These are phyloP conservation scores for Caenorhabditis angaria DNA, from an alignment of 2,888 invertebrate species.

Conservation along the genomic window DNA sequence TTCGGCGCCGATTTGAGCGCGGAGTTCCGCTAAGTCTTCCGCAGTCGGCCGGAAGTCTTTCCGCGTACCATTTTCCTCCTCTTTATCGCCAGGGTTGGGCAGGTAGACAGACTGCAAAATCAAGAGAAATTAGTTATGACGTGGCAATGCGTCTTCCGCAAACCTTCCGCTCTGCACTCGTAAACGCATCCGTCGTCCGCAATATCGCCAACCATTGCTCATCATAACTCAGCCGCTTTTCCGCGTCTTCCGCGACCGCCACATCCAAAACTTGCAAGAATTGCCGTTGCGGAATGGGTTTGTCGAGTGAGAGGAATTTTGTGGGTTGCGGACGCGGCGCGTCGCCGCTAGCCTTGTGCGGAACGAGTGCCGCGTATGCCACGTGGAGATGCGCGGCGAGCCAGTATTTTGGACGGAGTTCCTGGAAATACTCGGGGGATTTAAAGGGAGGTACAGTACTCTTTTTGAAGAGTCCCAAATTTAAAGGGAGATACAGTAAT, in stretches of 20 bases:
- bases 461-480: too few relatives aligned
- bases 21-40: slow-evolving; percentile 77
- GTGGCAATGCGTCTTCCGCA: background rate
- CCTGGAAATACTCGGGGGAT: too few relatives aligned
- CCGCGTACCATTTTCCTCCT: slow-evolving; percentile 11
- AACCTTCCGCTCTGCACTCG: slow-evolving; percentile 30
- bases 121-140: background rate
- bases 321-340: slow-evolving; percentile 50
- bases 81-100: background rate
- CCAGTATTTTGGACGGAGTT: slow-evolving; percentile 88
- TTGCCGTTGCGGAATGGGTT: slow-evolving; percentile 87
- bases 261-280: slow-evolving; percentile 82
- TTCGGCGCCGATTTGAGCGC: slow-evolving; percentile 76
- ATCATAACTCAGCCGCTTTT: slow-evolving; percentile 79
- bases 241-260: slow-evolving; percentile 50
- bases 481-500: too few relatives aligned
- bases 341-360: slow-evolving; percentile 76
- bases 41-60: slow-evolving; percentile 61
- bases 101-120: background rate
- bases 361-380: slow-evolving; percentile 88
- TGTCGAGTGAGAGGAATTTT: slow-evolving; percentile 74
- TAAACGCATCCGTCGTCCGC: slow-evolving; percentile 80
- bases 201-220: slow-evolving; percentile 92
- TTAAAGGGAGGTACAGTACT: too few relatives aligned
- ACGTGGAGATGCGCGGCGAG: slow-evolving; percentile 97